A percentile compares a stretch with the other conserved stretches of the same genome.
Conservation (phyloP, 2,888 invertebrate species). For the Criorhina ranunculi region DNA sequence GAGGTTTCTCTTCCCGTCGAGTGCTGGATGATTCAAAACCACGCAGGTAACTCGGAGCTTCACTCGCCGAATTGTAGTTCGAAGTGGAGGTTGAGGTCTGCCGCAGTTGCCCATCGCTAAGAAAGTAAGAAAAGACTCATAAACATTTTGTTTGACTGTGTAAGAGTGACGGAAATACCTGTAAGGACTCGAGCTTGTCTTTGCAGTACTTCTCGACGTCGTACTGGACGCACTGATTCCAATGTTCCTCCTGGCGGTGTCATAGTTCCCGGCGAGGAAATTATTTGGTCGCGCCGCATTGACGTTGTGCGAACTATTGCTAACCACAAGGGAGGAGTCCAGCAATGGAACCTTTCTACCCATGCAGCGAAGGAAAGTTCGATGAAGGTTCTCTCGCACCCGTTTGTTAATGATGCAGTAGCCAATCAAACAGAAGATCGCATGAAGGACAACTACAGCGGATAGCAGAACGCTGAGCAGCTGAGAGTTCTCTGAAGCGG, state of each 20-base stretch:
- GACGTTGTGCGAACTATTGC: conserved; percentile 91
- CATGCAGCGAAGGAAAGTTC: conserved; percentile 88
- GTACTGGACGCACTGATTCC: conserved; percentile 98
- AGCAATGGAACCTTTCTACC: conserved; percentile 92
- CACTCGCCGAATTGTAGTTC: conserved; percentile 93
- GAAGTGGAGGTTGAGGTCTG: conserved; percentile 94
- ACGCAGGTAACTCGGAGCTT: conserved; percentile 89
- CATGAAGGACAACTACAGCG: conserved; percentile 91
- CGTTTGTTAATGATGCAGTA: conserved; percentile 95
- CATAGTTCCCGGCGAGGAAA: conserved; percentile 84
- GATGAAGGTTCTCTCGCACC: conserved; percentile 89
- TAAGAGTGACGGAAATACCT: conserved; percentile 85
- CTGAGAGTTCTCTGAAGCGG: conserved; percentile 90
- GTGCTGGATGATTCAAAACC: conserved; percentile 84
- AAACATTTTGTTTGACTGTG: not conserved
- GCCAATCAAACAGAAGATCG: conserved; percentile 93
- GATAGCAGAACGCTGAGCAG: conserved; percentile 92
- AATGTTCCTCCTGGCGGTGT: conserved; percentile 89
- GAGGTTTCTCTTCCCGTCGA: conserved; percentile 81
- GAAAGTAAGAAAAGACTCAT: conserved; percentile 22
- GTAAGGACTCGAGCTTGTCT: conserved; percentile 97
- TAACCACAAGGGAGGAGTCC: conserved; percentile 90
- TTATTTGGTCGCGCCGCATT: conserved; percentile 84
- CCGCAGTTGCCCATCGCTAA: conserved; percentile 91
- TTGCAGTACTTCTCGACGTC: conserved; percentile 96